Conservation (phyloP, 2,113 vertebrate species). For the Fukomys damarensis region DNA sequence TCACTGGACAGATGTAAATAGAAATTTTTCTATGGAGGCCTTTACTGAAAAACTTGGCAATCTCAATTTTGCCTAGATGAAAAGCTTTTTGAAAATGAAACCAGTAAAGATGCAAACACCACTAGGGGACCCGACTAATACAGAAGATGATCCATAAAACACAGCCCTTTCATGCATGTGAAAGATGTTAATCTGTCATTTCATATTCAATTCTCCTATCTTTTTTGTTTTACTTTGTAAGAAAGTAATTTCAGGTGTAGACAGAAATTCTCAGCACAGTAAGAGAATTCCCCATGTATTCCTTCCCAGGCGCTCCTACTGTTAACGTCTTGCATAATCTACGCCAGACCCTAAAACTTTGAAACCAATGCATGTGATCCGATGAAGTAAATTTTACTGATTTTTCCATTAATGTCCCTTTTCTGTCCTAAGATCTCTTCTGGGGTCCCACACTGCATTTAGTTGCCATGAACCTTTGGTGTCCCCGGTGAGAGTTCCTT, state of each 20-base stretch:
- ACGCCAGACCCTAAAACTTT: not conserved
- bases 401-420: not conserved
- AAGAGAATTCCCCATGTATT: not conserved
- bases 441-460: not conserved
- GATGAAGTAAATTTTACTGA: not conserved
- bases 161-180: not conserved
- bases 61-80: conserved; percentile 57
- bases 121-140: not conserved
- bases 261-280: not conserved
- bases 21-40: conserved; percentile 27
- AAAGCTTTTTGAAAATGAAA: conserved; percentile 56
- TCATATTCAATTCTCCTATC: not conserved
- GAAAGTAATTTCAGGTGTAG: conserved; percentile 23
- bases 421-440: not conserved
- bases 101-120: not conserved
- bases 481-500: not conserved
- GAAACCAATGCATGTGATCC: not conserved
- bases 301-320: not conserved
- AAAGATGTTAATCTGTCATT: conserved; percentile 21
- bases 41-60: not conserved
- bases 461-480: not conserved
- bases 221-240: not conserved
- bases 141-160: not conserved
- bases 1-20: conserved; percentile 14
- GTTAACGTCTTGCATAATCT: not conserved